These are phyloP conservation scores for Synanthedon myopaeformis DNA, from an alignment of 2,888 invertebrate genomes.

Conservation along the genomic window DNA sequence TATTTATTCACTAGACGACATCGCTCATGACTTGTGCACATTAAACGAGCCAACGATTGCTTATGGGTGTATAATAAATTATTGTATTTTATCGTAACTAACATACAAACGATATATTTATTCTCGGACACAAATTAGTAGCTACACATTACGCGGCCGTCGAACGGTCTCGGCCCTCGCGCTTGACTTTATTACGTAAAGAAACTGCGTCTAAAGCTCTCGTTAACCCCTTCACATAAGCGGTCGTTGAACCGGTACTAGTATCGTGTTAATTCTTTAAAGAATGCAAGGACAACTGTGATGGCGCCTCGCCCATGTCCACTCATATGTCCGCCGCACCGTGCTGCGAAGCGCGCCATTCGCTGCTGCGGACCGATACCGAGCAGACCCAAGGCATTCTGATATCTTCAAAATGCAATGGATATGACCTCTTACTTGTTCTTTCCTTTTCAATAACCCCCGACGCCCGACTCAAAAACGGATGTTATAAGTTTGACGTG, in stretches of 20 bases:
- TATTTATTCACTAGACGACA: constrained; percentile 38
- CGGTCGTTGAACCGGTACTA: constrained; percentile 60
- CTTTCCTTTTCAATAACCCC: too few species aligned
- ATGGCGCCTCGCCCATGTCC: constrained; percentile 1
- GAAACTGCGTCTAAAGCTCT: constrained; percentile 39
- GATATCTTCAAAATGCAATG: too few species aligned
- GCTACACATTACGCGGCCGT: constrained; percentile 22
- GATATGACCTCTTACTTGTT: too few species aligned
- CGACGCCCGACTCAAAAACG: too few species aligned
- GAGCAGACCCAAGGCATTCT: constrained; percentile 8
- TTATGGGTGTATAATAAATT: constrained; percentile 12
- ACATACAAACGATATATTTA: neutral
- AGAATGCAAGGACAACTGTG: constrained; percentile 60
- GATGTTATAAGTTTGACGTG: too few species aligned
- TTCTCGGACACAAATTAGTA: constrained; percentile 5
- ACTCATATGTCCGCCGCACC: constrained; percentile 3
- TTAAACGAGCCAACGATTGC: constrained; percentile 26
- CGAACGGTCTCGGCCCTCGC: constrained; percentile 21
- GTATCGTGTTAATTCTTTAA: constrained; percentile 40
- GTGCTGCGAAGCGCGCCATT: constrained; percentile 7
- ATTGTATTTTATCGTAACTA: neutral
- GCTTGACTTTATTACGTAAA: constrained; percentile 41
- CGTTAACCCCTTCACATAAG: constrained; percentile 57
- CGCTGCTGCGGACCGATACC: constrained; percentile 9
- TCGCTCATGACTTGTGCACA: constrained; percentile 1